Evolutionary conservation across 2,113 vertebrate species (phyloP), one percentile per base, ranked within the genome.

Genomic region (Halcyon senegalensis): DNA sequence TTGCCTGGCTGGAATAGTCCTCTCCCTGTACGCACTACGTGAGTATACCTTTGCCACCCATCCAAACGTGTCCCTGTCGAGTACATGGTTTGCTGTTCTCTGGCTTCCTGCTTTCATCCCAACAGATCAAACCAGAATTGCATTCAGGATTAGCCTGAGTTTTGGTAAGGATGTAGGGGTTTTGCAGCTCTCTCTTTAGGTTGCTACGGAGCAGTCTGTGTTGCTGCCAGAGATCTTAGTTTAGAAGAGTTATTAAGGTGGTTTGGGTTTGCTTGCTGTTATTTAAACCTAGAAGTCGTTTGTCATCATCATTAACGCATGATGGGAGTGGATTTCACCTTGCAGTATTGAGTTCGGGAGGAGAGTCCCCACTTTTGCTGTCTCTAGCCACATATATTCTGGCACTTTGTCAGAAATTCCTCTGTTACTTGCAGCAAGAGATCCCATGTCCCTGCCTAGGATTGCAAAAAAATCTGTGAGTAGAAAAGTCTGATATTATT

Each of bases 1-100:
- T 97, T 99, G 99, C 97, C 98, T 99, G 96, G 99, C 99, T 69
- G 99, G 99, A 87, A 99, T 99, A 96, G 98, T 98, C 28, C 99
- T 99, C 53, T 99, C 99, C 19, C 97, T 99, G 94, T 99, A 99
- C 1, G 99, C 99, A 46, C 97, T 99, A 92, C 97, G 99, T 99
- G 97, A 99, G 99, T 99, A 96, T 91, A 25, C 60, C 46, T 84
- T 87, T 31, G 4, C 16, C 1, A 9, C 33, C 28, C 63, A 17
- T 39, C 16, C 75, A 35, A 37, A 53, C 3, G 20, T 31, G 13
- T 16, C 58, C 77, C 53, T 64, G 31, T 80, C 0, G 6, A 88
- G 18, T 20, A 8, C 0, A 0, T 12, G 14, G 10, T 73, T 79
- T 69, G 19, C 37, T 79, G 9, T 76, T 84, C 21, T 69, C 39